Conservation (phyloP, 2,797 vertebrate species). For the Mionectes olivaceus region DNA sequence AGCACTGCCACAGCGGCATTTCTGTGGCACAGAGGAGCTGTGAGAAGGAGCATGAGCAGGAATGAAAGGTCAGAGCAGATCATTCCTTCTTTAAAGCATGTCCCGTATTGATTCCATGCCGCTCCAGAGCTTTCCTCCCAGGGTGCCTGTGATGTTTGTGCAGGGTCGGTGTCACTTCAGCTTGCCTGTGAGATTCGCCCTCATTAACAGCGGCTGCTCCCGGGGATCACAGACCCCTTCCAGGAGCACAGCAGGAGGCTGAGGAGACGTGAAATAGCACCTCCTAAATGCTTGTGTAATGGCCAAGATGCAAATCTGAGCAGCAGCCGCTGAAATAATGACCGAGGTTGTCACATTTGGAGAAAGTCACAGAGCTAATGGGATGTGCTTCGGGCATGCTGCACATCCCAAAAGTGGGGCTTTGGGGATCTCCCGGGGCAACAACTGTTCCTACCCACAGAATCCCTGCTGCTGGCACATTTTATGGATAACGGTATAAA, state of each 20-base stretch:
- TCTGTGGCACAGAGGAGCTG: not conserved
- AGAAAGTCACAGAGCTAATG: not conserved
- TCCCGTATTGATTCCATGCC: not conserved
- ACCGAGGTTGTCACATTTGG: not conserved
- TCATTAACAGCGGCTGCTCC: not conserved
- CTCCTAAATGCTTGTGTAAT: not conserved
- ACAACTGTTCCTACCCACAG: not conserved
- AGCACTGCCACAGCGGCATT: accelerated
- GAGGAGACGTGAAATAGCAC: not conserved
- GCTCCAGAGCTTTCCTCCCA: not conserved
- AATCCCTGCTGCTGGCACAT: not conserved
- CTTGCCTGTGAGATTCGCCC: not conserved
- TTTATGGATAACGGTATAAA: not conserved
- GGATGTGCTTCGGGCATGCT: not conserved
- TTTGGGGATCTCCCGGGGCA: not conserved
- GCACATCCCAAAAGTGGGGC: not conserved
- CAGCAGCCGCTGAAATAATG: not conserved
- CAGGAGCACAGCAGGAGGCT: not conserved
- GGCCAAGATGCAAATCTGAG: not conserved
- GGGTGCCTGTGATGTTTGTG: not conserved
- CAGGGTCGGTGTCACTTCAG: not conserved
- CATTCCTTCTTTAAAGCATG: not conserved
- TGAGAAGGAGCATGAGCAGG: not conserved
- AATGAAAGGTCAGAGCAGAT: not conserved
- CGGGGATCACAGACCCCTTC: not conserved